A percentile compares a stretch with the other conserved stretches of the same genome.
Evolutionary conservation across 2,797 vertebrate genomes (phyloP).

Genomic region (Gorsachius magnificus): DNA sequence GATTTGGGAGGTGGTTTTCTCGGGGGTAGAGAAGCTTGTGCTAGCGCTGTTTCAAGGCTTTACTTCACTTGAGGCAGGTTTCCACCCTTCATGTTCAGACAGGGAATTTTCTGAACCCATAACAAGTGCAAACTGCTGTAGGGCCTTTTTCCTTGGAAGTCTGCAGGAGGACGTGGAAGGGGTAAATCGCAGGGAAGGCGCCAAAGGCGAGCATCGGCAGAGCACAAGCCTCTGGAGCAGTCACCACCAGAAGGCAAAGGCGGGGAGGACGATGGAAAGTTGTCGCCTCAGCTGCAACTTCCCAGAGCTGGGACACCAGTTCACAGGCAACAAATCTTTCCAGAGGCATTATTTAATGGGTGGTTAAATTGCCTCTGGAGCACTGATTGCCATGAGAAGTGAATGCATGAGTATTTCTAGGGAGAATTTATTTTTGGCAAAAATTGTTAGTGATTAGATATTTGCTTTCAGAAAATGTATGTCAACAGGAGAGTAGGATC

Average conservation of each 20-base stretch:
- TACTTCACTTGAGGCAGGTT: not conserved
- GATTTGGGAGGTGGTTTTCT: not conserved
- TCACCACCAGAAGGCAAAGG: not conserved
- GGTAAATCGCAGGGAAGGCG: not conserved
- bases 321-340: not conserved
- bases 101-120: not conserved
- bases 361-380: not conserved
- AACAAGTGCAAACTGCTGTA: not conserved
- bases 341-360: not conserved
- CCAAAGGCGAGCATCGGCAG: not conserved
- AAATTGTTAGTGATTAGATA: not conserved
- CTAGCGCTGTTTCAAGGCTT: not conserved
- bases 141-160: fast-evolving
- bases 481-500: not conserved
- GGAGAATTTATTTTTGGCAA: not conserved
- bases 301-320: too few species aligned
- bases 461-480: not conserved
- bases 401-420: not conserved
- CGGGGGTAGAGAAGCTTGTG: not conserved
- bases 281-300: not conserved
- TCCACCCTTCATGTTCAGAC: fast-evolving
- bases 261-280: not conserved
- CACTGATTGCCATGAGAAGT: not conserved
- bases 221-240: not conserved
- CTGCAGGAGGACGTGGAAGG: fast-evolving